Evolutionary conservation across 2,888 invertebrate genomes (phyloP).

Genomic region (Ecdyonurus torrentis): DNA sequence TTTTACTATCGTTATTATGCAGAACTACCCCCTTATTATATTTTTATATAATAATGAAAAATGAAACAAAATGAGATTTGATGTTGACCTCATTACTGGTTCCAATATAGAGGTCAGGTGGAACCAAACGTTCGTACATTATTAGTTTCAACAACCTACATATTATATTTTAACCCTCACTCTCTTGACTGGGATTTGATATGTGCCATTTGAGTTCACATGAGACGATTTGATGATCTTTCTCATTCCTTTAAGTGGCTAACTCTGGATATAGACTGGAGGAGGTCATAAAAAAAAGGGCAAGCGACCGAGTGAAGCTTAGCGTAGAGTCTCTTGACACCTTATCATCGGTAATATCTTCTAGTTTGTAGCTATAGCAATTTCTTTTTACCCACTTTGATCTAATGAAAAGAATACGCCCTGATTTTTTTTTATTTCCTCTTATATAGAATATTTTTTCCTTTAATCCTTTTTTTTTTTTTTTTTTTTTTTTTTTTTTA

Average conservation of each 20-base stretch:
- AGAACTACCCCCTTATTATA: no score
- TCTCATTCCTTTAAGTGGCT: neutral
- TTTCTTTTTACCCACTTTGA: neutral
- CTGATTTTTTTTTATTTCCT: no score
- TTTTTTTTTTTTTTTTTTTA: neutral
- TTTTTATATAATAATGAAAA: no score
- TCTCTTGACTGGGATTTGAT: neutral
- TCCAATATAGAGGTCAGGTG: neutral
- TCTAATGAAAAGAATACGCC: neutral
- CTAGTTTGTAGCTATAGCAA: neutral
- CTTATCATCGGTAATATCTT: neutral
- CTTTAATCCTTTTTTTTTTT: no score
- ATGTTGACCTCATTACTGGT: no score
- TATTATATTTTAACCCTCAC: neutral
- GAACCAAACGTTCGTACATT: neutral
- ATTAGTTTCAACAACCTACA: no score
- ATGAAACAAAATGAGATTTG: no score
- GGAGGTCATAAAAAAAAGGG: neutral
- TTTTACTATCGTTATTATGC: no score
- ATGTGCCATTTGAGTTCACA: neutral
- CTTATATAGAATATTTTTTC: no score
- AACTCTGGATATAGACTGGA: neutral
- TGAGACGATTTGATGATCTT: neutral
- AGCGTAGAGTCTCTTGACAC: neutral
- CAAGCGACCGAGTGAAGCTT: no score